These are phyloP conservation scores for Siphamia tubifer DNA, from an alignment of 2,113 vertebrate species.

Conservation along the genomic window DNA sequence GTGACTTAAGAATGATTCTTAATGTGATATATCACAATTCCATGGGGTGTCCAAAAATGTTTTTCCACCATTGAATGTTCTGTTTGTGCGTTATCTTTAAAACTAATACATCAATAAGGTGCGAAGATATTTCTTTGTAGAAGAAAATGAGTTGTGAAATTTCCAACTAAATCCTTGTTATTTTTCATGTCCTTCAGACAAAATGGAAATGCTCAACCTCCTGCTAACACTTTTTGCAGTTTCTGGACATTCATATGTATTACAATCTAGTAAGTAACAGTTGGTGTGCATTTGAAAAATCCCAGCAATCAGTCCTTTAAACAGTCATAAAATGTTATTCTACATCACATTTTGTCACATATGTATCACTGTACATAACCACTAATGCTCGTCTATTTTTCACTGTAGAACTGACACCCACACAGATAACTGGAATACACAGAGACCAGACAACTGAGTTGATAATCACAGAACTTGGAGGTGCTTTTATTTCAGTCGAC, in stretches of 20 bases:
- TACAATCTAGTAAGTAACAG: conserved; percentile 66
- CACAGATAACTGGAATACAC: not conserved
- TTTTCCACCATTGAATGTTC: no score
- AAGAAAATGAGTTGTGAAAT: no score
- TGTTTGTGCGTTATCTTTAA: no score
- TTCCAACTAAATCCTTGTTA: not conserved
- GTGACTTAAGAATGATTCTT: no score
- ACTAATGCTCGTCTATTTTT: no score
- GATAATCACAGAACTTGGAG: not conserved
- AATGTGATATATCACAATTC: no score
- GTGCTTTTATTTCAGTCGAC: not conserved
- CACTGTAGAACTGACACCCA: conserved; percentile 14
- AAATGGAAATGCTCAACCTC: conserved; percentile 59
- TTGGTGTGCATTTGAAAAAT: not conserved
- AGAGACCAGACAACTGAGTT: not conserved
- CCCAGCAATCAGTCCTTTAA: not conserved
- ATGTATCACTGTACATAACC: no score
- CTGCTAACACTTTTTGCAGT: conserved; percentile 46
- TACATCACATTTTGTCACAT: no score
- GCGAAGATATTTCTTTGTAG: no score
- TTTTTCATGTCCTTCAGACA: conserved; percentile 4
- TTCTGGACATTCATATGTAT: conserved; percentile 29
- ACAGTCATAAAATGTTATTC: not conserved
- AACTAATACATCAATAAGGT: no score
- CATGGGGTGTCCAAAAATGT: no score